These are phyloP conservation scores for Esox masquinongy DNA, from an alignment of 2,797 vertebrate species.

Conservation along the genomic window DNA sequence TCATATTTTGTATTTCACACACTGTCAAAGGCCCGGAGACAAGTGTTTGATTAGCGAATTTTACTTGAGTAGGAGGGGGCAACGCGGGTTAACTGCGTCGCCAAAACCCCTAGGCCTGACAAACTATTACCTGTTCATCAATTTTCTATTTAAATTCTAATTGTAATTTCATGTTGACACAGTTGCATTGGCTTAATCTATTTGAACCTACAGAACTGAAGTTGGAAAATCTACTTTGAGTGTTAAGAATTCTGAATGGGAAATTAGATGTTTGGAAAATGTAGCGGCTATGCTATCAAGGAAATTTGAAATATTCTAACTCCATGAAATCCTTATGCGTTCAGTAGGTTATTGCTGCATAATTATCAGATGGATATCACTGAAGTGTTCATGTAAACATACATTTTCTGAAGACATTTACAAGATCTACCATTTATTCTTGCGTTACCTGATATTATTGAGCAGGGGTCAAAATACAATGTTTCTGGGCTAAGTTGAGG, in stretches of 20 bases:
- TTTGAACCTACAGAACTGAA: neutral
- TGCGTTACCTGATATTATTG: neutral
- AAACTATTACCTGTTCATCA: slow-evolving; percentile 7
- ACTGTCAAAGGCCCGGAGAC: slow-evolving; percentile 43
- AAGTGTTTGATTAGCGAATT: slow-evolving; percentile 32
- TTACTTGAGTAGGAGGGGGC: slow-evolving; percentile 9
- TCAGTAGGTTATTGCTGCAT: neutral
- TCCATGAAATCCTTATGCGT: neutral
- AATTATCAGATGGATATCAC: neutral
- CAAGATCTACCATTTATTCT: neutral
- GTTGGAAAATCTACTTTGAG: neutral
- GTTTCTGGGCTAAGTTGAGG: too few species aligned
- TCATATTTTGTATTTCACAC: slow-evolving; percentile 42
- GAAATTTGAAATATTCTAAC: neutral
- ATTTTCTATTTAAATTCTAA: neutral
- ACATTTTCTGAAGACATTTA: neutral
- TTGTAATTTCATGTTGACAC: neutral
- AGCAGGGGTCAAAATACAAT: too few species aligned
- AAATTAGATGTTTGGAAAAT: neutral
- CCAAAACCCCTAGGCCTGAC: slow-evolving; percentile 15
- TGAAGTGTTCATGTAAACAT: neutral
- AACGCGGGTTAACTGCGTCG: slow-evolving; percentile 20
- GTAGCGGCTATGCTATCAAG: neutral
- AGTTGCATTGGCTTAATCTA: neutral
- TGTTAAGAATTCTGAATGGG: neutral